A percentile compares a stretch with the other conserved stretches of the same genome.
Conservation (phyloP, 2,888 invertebrate species). For the Lepidonotus clava region DNA sequence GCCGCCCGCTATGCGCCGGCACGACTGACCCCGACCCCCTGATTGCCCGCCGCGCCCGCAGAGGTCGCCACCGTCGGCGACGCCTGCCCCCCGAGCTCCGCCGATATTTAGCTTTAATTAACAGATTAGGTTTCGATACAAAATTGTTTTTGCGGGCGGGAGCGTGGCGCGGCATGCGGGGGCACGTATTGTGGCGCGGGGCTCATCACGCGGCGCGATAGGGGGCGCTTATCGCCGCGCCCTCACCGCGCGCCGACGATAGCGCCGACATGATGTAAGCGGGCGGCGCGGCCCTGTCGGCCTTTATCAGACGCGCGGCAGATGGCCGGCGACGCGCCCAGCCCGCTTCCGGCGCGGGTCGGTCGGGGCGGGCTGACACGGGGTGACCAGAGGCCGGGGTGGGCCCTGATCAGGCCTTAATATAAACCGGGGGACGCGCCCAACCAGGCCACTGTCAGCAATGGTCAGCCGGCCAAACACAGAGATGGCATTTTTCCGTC, state of each 20-base stretch:
- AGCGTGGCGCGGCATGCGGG: conserved; percentile 5
- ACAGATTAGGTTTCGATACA: conserved; percentile 43
- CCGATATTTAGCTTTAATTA: conserved; percentile 48
- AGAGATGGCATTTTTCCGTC: no score
- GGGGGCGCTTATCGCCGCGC: conserved; percentile 12
- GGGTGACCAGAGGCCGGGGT: background rate
- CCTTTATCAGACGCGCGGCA: conserved; percentile 26
- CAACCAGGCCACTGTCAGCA: no score
- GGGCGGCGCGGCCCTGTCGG: background rate
- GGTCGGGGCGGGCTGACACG: background rate
- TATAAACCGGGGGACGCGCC: background rate
- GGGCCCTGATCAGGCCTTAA: background rate
- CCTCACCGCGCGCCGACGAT: background rate
- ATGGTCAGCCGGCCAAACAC: no score
- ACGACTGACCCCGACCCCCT: background rate
- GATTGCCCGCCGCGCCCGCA: background rate
- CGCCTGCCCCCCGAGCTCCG: background rate
- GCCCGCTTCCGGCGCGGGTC: background rate
- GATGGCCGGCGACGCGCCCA: background rate
- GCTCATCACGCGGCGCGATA: background rate
- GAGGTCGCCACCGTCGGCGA: background rate
- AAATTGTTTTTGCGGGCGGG: conserved; percentile 23
- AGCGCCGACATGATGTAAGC: conserved; percentile 33
- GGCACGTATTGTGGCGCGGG: conserved; percentile 6
- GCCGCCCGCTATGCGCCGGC: background rate